Conservation (phyloP, 2,797 vertebrate species). For the Arctocebus calabarensis region DNA sequence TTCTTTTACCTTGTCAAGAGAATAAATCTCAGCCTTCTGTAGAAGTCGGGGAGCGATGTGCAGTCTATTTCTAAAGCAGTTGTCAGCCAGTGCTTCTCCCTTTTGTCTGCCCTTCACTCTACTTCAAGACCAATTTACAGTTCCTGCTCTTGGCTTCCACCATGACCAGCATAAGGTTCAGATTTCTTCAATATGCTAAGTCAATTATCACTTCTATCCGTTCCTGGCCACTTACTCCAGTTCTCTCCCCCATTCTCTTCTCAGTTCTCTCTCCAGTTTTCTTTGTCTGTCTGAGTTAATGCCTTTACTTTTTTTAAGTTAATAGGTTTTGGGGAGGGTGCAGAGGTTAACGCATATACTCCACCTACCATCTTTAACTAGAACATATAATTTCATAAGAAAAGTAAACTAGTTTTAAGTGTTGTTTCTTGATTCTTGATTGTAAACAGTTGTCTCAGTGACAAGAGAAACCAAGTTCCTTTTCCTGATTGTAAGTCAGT, state of each 20-base stretch:
- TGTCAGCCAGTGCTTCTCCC: neutral
- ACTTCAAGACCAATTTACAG: neutral
- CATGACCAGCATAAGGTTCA: neutral
- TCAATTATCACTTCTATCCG: neutral
- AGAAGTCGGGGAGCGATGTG: neutral
- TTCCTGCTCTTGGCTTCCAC: neutral
- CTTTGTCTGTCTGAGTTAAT: neutral
- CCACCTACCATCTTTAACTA: neutral
- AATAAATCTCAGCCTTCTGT: neutral
- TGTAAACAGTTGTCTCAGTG: neutral
- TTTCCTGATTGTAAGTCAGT: neutral
- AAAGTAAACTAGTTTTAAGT: neutral
- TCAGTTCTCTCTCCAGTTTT: neutral
- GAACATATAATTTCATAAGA: conserved; percentile 35
- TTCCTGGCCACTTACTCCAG: neutral
- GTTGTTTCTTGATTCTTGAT: neutral
- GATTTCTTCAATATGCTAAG: neutral
- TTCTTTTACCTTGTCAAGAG: neutral
- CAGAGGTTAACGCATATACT: neutral
- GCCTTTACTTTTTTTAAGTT: neutral
- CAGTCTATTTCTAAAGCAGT: neutral
- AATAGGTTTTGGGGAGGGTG: neutral
- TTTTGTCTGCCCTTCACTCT: neutral
- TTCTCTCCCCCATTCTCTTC: neutral
- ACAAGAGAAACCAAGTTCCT: neutral